Base-by-base conservation (phyloP, 2,888 invertebrate genomes). In the Sphaerophoria rueppellii region DNA sequence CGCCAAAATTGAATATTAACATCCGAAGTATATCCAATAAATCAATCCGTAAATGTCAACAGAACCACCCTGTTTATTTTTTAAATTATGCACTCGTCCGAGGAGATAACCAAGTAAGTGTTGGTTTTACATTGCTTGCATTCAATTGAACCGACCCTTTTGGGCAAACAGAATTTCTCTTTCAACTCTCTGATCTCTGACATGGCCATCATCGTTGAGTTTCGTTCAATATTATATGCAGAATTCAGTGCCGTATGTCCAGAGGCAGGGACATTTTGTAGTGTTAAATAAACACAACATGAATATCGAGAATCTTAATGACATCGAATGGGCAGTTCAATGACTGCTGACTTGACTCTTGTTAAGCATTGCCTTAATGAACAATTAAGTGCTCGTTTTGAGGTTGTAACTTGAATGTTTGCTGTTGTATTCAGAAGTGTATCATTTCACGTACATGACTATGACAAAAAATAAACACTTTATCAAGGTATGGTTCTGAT, bases 281-380 rank as follows among this genome's bases (percentile, higher is more conserved):
- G 54, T 72, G 81, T 60, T 72, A 81, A 76, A 67, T 58, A 81
- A 65, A 67, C 48, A 54, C 54, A 65, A 43, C 58, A 72, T 61
- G 70, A 61, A 54, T 70, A 70, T 50, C 48, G 48, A 50, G 69
- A 65, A 82, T 70, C 74, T 50, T 69, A 73, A 77, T 77, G 67
- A 79, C 58, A 50, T 57, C 40, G 54, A 46, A 75, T 40, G 50
- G 57, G 75, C 61, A 72, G 34, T 61, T 43, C 35, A 57, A 74
- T 35, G 63, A 55, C 52, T 65, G 46, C 65, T 63, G 43, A 46
- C 55, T 35, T 63, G 43, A 46, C 55, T 35, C 73, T 46, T 63
- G 63, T 54, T 43, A 46, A 63, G 55, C 71, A 71, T 50, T 14
- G 57, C 63, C 34, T 71, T 77, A 71, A 71, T 77, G 77, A 77